Conservation (phyloP, 2,888 invertebrate species). For the Lypha dubia region DNA sequence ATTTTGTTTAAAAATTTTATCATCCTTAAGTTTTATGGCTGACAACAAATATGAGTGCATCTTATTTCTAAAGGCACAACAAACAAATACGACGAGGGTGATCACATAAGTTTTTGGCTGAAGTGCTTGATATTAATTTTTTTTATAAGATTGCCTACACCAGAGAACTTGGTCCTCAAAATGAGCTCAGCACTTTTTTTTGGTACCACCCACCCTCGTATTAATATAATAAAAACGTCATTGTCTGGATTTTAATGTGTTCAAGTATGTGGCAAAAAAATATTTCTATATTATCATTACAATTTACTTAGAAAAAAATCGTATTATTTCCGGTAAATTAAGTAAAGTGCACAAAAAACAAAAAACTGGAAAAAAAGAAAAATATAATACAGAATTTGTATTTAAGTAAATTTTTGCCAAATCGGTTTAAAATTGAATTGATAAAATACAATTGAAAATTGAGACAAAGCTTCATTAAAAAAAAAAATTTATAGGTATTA, state of each 20-base stretch:
- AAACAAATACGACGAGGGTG: not conserved
- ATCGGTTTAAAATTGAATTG: constrained; percentile 14
- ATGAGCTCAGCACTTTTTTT: no score
- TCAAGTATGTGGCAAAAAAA: constrained; percentile 20
- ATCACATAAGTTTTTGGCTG: no score
- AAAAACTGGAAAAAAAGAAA: constrained; percentile 1
- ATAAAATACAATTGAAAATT: not conserved
- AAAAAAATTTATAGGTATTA: no score
- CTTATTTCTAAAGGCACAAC: constrained; percentile 12
- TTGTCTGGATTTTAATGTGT: constrained; percentile 27
- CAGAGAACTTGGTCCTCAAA: no score
- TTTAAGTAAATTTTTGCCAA: constrained; percentile 31
- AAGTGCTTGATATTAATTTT: no score
- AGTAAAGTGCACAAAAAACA: constrained; percentile 54
- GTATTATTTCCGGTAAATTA: constrained; percentile 69
- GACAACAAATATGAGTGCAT: constrained; percentile 42
- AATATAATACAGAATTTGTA: not conserved
- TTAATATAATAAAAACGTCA: constrained; percentile 17
- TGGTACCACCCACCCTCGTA: constrained; percentile 1
- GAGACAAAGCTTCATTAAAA: no score
- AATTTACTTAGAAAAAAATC: constrained; percentile 43
- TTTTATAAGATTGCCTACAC: not conserved
- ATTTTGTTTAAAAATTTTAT: constrained; percentile 52
- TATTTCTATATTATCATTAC: constrained; percentile 43
- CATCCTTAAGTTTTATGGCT: constrained; percentile 43